Evolutionary conservation across 2,797 vertebrate genomes (phyloP).

Genomic region (Poeciliopsis infans): DNA sequence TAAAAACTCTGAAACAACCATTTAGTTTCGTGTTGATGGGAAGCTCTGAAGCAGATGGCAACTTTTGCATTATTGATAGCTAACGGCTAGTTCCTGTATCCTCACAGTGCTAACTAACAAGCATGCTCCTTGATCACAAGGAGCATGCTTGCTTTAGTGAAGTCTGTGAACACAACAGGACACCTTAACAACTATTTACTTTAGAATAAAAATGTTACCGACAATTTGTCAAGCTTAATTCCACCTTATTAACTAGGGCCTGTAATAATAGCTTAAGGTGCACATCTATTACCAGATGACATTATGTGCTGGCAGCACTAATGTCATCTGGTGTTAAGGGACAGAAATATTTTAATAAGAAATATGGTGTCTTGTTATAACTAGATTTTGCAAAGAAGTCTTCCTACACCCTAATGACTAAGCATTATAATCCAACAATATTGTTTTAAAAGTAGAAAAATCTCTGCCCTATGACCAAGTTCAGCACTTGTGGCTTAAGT

Average conservation of each 20-base stretch:
- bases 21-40: background rate
- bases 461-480: background rate
- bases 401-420: background rate
- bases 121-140: too few relatives aligned
- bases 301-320: background rate
- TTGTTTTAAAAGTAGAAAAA: background rate
- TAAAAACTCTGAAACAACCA: background rate
- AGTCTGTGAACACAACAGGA: background rate
- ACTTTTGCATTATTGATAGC: background rate
- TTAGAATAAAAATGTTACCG: background rate
- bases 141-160: background rate
- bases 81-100: background rate
- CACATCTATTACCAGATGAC: background rate
- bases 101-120: background rate
- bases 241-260: background rate
- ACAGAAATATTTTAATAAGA: background rate
- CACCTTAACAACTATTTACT: background rate
- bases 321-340: background rate
- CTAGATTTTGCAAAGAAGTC: background rate
- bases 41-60: constrained; percentile 3
- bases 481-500: background rate
- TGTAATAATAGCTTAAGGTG: background rate
- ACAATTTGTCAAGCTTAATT: background rate
- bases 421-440: background rate
- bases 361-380: background rate